phyloP scores from a whole-genome alignment of 2,797 vertebrate species.

The Pseudochromis fuscus region DNA sequence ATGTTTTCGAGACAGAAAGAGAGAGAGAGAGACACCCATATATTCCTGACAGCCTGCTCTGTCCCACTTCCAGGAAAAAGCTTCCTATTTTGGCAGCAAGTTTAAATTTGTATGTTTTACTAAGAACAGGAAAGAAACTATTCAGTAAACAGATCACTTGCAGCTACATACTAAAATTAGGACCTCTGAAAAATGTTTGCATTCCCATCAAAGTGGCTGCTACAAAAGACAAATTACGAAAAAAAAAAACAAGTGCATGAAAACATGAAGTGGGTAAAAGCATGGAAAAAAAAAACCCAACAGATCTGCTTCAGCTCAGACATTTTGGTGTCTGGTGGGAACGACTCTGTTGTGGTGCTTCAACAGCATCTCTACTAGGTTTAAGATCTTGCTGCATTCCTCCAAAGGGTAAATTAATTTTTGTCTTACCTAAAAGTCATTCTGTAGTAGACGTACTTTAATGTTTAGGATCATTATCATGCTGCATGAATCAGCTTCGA shows the following conservation, averaged over 20 bases:
- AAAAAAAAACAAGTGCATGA: background rate
- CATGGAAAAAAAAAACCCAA: too few relatives aligned
- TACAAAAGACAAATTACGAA: background rate
- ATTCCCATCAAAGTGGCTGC: constrained; percentile 57
- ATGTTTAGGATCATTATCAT: background rate
- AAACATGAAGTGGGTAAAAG: too few relatives aligned
- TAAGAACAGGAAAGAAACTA: constrained; percentile 54
- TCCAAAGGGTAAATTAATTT: background rate
- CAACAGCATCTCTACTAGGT: background rate
- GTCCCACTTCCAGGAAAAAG: constrained; percentile 43
- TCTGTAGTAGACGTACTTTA: background rate
- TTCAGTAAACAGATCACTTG: constrained; percentile 56
- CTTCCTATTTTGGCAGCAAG: constrained; percentile 51
- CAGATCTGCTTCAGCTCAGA: background rate
- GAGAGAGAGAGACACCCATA: background rate
- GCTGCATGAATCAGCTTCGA: too few relatives aligned
- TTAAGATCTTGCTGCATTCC: background rate
- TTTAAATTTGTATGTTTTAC: constrained; percentile 61
- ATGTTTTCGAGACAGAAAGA: too few relatives aligned
- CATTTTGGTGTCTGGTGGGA: background rate
- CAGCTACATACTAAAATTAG: constrained; percentile 52
- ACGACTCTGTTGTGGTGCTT: background rate
- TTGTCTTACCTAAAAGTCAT: constrained; percentile 3
- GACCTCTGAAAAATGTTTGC: constrained; percentile 54
- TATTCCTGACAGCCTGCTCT: constrained; percentile 14